These are phyloP conservation scores for Pachyuromys duprasi DNA, from an alignment of 2,797 vertebrate species.

Conservation along the genomic window DNA sequence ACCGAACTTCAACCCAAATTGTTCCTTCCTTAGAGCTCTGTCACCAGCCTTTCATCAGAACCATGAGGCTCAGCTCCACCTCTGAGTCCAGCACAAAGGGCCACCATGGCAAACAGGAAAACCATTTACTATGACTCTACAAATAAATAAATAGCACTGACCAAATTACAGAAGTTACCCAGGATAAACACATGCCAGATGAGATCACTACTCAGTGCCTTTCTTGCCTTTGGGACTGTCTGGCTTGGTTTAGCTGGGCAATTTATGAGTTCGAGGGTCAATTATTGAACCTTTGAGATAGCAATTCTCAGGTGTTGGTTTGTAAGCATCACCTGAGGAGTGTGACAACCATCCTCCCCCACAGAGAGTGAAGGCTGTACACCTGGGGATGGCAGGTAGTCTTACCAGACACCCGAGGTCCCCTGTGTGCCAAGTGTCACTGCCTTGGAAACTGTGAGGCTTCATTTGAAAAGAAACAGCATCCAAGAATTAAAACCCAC, in stretches of 20 bases:
- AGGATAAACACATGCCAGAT: neutral
- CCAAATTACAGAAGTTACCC: neutral
- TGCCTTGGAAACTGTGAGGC: neutral
- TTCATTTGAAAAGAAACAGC: neutral
- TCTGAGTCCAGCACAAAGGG: neutral
- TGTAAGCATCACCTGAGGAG: neutral
- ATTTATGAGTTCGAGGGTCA: slow-evolving; percentile 46
- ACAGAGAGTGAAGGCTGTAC: neutral
- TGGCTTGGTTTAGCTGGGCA: neutral
- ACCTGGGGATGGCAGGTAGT: neutral
- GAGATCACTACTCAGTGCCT: neutral
- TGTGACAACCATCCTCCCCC: neutral
- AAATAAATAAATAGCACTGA: neutral
- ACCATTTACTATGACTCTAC: neutral
- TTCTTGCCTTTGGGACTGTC: neutral
- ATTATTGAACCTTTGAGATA: neutral
- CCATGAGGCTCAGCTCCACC: neutral
- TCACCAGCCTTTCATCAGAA: neutral
- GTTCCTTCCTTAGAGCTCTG: neutral
- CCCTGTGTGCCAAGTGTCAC: neutral
- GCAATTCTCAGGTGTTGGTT: neutral
- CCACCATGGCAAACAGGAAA: neutral
- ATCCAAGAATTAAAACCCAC: neutral
- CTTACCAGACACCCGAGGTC: slow-evolving; percentile 42
- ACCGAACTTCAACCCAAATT: neutral